Evolutionary conservation across 2,888 invertebrate genomes (phyloP).

Genomic region (Amphipoea oculea): DNA sequence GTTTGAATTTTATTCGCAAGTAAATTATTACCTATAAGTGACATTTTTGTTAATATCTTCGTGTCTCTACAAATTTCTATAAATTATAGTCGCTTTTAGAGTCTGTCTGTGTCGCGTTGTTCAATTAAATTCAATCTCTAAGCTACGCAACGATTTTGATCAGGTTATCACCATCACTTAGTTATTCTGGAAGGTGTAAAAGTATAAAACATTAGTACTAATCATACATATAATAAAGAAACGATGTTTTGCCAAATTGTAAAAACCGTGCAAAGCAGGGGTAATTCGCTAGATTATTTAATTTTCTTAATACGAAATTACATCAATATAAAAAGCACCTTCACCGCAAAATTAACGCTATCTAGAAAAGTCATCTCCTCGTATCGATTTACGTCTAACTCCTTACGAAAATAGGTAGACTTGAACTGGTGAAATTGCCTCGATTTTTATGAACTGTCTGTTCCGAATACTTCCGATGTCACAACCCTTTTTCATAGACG

Average conservation of each 20-base stretch:
- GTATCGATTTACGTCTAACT: conserved; percentile 15
- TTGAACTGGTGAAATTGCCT: conserved; percentile 42
- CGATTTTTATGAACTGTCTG: conserved; percentile 62
- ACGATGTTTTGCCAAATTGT: background rate
- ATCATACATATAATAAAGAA: background rate
- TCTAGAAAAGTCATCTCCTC: conserved; percentile 11
- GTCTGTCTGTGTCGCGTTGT: background rate
- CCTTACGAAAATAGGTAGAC: conserved; percentile 31
- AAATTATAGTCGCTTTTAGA: too few species aligned
- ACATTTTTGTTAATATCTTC: too few species aligned
- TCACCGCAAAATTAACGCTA: conserved; percentile 4
- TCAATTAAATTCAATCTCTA: too few species aligned
- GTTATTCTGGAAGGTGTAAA: background rate
- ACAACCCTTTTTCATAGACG: conserved; percentile 63
- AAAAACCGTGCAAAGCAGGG: background rate
- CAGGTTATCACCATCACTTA: background rate
- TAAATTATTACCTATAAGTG: background rate
- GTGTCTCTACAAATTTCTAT: too few species aligned
- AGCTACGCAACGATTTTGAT: background rate
- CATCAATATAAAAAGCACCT: background rate
- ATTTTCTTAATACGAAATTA: background rate
- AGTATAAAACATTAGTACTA: background rate
- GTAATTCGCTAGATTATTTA: background rate
- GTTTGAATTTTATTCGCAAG: background rate
- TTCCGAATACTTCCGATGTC: conserved; percentile 45